These are phyloP conservation scores for Cottus gobio DNA, from an alignment of 2,113 vertebrate genomes.

Conservation along the genomic window DNA sequence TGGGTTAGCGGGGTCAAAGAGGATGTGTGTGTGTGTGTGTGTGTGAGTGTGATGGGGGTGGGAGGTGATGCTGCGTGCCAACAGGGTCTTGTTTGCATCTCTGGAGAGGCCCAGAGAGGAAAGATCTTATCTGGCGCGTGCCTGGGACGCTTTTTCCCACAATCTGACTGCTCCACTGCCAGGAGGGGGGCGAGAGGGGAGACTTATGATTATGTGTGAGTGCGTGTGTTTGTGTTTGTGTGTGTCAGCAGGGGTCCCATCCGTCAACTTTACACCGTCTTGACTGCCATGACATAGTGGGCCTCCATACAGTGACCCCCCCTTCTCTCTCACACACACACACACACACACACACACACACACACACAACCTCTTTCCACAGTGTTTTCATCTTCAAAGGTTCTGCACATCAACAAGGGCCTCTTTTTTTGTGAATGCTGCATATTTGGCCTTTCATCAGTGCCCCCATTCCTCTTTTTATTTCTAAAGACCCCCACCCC, in stretches of 20 bases:
- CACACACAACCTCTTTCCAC: slow-evolving; percentile 24
- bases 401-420: slow-evolving; percentile 71
- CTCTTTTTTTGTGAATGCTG: slow-evolving; percentile 76
- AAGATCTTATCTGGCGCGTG: slow-evolving; percentile 88
- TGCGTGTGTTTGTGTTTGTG: slow-evolving; percentile 50
- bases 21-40: slow-evolving; percentile 48
- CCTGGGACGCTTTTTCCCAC: slow-evolving; percentile 89
- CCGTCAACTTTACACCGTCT: slow-evolving; percentile 86
- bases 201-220: slow-evolving; percentile 68
- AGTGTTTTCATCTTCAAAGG: slow-evolving; percentile 76
- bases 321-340: slow-evolving; percentile 1
- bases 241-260: slow-evolving; percentile 69
- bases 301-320: slow-evolving; percentile 83
- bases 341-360: too few species aligned
- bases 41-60: slow-evolving; percentile 21
- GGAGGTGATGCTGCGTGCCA: slow-evolving; percentile 65
- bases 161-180: slow-evolving; percentile 84
- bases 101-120: slow-evolving; percentile 80
- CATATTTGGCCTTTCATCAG: slow-evolving; percentile 81
- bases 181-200: slow-evolving; percentile 71
- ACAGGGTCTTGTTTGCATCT: slow-evolving; percentile 87
- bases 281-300: slow-evolving; percentile 89
- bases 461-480: slow-evolving; percentile 50
- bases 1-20: slow-evolving; percentile 48
- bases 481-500: slow-evolving; percentile 44